phyloP scores from a whole-genome alignment of 2,113 vertebrate genomes.

The Odontesthes bonariensis region DNA sequence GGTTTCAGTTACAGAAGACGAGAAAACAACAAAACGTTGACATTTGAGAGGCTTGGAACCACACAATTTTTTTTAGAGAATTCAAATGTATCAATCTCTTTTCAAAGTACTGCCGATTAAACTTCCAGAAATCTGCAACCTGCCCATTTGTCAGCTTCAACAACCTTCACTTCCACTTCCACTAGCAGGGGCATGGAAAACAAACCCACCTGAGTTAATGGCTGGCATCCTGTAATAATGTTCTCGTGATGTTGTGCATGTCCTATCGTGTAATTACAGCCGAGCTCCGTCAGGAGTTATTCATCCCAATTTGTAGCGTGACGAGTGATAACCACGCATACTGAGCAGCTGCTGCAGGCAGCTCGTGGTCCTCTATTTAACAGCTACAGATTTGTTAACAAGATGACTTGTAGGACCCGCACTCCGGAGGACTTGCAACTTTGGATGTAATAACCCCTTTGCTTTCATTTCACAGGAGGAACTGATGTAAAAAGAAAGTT shows the following conservation, averaged over 20 bases:
- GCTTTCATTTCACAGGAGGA: background rate
- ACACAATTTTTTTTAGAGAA: too few species aligned
- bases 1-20: too few species aligned
- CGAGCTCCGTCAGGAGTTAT: background rate
- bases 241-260: slow-evolving; percentile 6
- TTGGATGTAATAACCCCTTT: too few species aligned
- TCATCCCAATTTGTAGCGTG: slow-evolving; percentile 24
- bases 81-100: too few species aligned
- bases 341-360: slow-evolving; percentile 5
- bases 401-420: too few species aligned
- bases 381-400: too few species aligned
- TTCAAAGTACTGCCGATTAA: background rate
- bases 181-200: background rate
- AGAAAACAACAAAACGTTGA: too few species aligned
- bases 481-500: background rate
- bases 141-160: background rate
- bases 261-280: slow-evolving; percentile 22
- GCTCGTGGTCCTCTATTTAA: background rate
- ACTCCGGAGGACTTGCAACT: too few species aligned
- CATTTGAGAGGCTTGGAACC: background rate
- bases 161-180: background rate
- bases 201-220: slow-evolving; percentile 5
- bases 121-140: background rate
- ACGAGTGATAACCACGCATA: background rate
- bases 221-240: slow-evolving; percentile 8